Base-by-base conservation (phyloP, 2,888 invertebrate species). In the Schrankia costaestrigalis region DNA sequence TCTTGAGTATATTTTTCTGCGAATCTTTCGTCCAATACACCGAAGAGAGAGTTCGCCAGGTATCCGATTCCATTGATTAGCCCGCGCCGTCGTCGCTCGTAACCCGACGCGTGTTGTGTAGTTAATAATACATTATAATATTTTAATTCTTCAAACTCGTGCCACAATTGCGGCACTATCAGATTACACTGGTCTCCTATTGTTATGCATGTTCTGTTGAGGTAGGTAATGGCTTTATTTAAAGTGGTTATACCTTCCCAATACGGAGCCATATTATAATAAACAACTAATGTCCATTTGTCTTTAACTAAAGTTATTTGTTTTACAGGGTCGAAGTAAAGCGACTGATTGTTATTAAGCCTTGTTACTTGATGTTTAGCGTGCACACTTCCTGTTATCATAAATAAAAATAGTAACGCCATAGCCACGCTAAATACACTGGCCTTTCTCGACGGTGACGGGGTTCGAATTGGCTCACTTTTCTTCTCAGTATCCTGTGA, bases 1-100 rank as follows among this genome's bases (percentile, higher is more conserved):
- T 21, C 28, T 11, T 9, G 7, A 9, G 19, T 12, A 13, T 29
- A 29, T 10, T 29, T n/a, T n/a, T n/a, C n/a, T n/a, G n/a, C n/a
- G n/a, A n/a, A n/a, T n/a, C n/a, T n/a, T n/a, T n/a, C n/a, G 29
- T 39, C 39, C n/a, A 45, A 24, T 31, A 48, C 41, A 6, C 44
- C 41, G 27, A 47, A 51, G 11, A 47, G 19, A 1, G 23, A 24
- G 13, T 42, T 30, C 7, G 47, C 51, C 3, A 46, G 21, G 12
- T 36, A 24, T 11, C 46, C 44, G 26, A 44, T 25, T 7, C 31
- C 42, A 15, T 46, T 42, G 24, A 48, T 32, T 11, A 24, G 11
- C n/a, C 15, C 23, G 3, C 23, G 22, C 11, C 5, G 11, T 11
- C 18, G 28, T 3, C 4, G 21, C 7, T 7, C 11, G 26, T 3